Base-by-base conservation (phyloP, 2,888 invertebrate genomes). In the Mythimna albipuncta region DNA sequence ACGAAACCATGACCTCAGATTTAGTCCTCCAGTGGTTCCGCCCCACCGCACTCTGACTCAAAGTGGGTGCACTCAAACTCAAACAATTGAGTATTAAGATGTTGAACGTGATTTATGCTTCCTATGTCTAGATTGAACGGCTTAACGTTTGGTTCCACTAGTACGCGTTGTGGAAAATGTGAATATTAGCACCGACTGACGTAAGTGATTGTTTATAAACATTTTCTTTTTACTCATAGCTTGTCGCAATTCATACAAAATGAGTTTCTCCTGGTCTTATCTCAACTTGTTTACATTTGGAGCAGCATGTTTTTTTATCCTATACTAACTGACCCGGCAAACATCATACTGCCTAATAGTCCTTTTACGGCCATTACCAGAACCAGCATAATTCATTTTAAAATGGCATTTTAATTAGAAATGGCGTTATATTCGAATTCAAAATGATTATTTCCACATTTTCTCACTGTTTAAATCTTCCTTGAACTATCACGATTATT, bases 21-120 rank as follows among this genome's bases (percentile, higher is more conserved):
- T 74, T 9, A 62, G 69, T 77, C 41, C 13, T 68, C 67, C 19
- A 13, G n/a, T 10, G 44, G 78, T 74, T 78, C 52, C 63, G 63
- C 62, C 68, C 64, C 78, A 70, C 79, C 47, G 63, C 52, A 16
- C 75, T 64, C 68, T 79, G 83, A 61, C 64, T 76, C 71, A 73
- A 83, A 85, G 72, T 84, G 85, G 78, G 81, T 75, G 77, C 77
- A 84, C 58, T 69, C 65, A n/a, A 67, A 69, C 58, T 67, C 71
- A 85, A 85, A 84, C 84, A 84, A 84, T 84, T 75, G 83, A 69
- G 69, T 83, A 84, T 85, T 84, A 84, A 83, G 83, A 85, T 81
- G 74, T 78, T 75, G 74, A 75, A 83, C 19, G 72, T 81, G 83
- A 84, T 83, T 83, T 77, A 85, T 84, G 73, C 61, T 75, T 84